These are phyloP conservation scores for Pangasius krempfi DNA, from an alignment of 2,797 vertebrate species.

Conservation along the genomic window DNA sequence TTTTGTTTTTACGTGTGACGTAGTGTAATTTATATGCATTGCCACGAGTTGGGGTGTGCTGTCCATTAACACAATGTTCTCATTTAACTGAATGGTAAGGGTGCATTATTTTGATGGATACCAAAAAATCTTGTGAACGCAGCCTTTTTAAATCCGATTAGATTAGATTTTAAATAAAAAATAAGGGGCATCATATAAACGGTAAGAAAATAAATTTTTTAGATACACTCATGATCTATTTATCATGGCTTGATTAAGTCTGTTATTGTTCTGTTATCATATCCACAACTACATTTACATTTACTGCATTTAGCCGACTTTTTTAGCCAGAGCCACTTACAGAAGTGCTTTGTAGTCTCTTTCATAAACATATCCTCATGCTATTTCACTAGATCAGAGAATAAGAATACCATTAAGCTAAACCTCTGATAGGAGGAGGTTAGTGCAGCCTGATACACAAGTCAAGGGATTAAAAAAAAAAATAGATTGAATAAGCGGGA, in stretches of 20 bases:
- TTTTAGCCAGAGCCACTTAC: neutral
- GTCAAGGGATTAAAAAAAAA: too few relatives aligned
- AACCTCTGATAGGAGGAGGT: neutral
- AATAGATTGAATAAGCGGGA: neutral
- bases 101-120: neutral
- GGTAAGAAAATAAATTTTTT: neutral
- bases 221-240: neutral
- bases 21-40: neutral
- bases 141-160: neutral
- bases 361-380: neutral
- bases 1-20: neutral
- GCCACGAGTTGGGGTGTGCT: neutral
- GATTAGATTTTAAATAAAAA: neutral
- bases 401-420: neutral
- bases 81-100: neutral
- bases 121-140: neutral
- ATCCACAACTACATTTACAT: neutral
- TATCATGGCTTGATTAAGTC: neutral
- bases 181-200: neutral
- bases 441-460: neutral
- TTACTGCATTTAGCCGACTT: neutral
- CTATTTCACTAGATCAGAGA: too few relatives aligned
- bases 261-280: neutral
- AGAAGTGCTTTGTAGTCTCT: neutral
- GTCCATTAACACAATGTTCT: neutral